These are phyloP conservation scores for Pseudoatta argentina DNA, from an alignment of 1,140 invertebrate genomes.

Conservation along the genomic window DNA sequence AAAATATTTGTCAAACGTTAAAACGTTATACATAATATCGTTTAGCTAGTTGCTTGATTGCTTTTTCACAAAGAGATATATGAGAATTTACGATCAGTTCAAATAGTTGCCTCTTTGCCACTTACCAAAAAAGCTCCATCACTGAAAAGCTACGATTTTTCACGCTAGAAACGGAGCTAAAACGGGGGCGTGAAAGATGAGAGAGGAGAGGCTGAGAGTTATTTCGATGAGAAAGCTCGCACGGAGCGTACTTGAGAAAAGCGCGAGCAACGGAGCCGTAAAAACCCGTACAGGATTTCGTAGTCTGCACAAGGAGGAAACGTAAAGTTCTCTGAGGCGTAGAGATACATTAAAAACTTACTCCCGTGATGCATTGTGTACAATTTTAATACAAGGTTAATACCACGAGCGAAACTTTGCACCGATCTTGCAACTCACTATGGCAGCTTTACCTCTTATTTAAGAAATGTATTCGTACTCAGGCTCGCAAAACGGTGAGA, in stretches of 20 bases:
- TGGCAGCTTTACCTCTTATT: not conserved
- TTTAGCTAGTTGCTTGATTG: slow-evolving; percentile 25
- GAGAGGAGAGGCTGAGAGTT: slow-evolving; percentile 48
- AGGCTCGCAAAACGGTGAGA: not conserved
- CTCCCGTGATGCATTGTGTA: slow-evolving; percentile 32
- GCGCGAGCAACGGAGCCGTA: slow-evolving; percentile 12
- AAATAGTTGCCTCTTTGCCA: slow-evolving; percentile 65
- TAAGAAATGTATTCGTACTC: not conserved
- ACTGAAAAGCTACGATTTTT: slow-evolving; percentile 64
- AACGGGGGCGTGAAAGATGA: slow-evolving; percentile 37
- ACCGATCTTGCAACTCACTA: slow-evolving; percentile 12
- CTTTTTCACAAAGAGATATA: slow-evolving; percentile 46
- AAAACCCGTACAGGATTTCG: slow-evolving; percentile 47
- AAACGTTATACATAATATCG: not conserved
- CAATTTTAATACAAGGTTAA: slow-evolving; percentile 45
- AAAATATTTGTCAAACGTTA: slow-evolving; percentile 1
- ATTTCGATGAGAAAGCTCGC: slow-evolving; percentile 57
- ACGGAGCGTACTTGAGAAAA: slow-evolving; percentile 28
- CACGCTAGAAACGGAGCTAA: slow-evolving; percentile 43
- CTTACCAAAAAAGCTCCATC: slow-evolving; percentile 62
- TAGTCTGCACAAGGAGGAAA: not conserved
- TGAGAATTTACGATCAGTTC: slow-evolving; percentile 37
- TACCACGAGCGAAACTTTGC: slow-evolving; percentile 8
- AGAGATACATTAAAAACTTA: slow-evolving; percentile 52
- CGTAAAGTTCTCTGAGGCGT: slow-evolving; percentile 37